Base-by-base conservation (phyloP, 2,797 vertebrate genomes). In the Oreonectes daqikongensis region DNA sequence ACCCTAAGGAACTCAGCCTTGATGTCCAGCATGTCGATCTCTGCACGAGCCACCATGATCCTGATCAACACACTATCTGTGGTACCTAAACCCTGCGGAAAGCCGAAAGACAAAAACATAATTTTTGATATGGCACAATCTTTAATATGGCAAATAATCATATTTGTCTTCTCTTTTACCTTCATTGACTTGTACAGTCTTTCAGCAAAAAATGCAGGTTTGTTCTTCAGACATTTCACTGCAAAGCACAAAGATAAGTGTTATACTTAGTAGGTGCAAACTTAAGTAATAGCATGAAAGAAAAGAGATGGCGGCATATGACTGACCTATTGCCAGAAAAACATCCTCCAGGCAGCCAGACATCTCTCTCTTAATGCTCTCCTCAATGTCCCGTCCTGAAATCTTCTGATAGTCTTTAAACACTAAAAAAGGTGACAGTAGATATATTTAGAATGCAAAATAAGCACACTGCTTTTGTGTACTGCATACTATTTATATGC, bases 341-440 rank as follows among this genome's bases (percentile, higher is more conserved):
- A 92, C 90, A 0, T 96, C 95, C 89, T 98, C 96, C 14, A 99
- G 90, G 80, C 81, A 86, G 26, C 98, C 97, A 1, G 97, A 98
- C 94, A 97, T 98, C 90, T 99, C 97, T 7, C 96, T 94, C 90
- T 97, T 96, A 75, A 99, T 98, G 91, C 97, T 99, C 2, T 96
- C 94, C 75, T 97, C 95, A 28, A 99, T 95, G 80, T 96, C 95
- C 84, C 91, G 94, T 4, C 94, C 92, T 14, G 95, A 92, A 83
- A 98, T 89, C 84, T 88, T 93, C 85, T 94, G 88, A 87, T 99
- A 99, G 50, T 92, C 95, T 50, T 96, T 91, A 71, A 99, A 99
- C 85, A 98, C 98, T 99, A 74, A 65, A 71, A 73, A 50, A 8
- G 1, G 44, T 5, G 64, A 64, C 12, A 3, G 6, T 32, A 3